Conservation (phyloP, 2,888 invertebrate species). For the Ormyrus thymus region DNA sequence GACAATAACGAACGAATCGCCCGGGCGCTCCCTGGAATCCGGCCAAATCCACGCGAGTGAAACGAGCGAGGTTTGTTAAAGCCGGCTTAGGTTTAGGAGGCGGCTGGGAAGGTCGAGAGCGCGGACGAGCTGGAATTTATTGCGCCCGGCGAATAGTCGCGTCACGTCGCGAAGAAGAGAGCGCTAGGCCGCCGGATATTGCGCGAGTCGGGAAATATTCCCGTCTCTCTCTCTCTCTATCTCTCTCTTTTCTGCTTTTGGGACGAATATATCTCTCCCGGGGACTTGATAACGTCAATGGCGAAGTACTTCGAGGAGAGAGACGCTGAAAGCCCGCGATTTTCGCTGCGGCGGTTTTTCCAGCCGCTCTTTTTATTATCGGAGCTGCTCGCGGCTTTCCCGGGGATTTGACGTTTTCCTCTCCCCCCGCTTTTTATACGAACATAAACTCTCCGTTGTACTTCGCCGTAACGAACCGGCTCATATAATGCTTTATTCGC, state of each 20-base stretch:
- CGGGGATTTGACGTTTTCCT: too few relatives aligned
- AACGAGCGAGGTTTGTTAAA: constrained; percentile 67
- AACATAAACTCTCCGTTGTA: too few relatives aligned
- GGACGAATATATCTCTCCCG: constrained; percentile 26
- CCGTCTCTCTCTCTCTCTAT: neutral
- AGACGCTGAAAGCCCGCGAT: too few relatives aligned
- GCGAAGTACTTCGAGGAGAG: constrained; percentile 3
- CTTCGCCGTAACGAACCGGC: too few relatives aligned
- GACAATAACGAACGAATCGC: constrained; percentile 71
- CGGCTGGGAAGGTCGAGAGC: constrained; percentile 62
- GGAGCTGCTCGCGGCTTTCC: neutral
- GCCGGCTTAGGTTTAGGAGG: constrained; percentile 68
- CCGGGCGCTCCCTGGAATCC: constrained; percentile 62
- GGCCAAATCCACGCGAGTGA: constrained; percentile 67
- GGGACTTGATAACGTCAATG: constrained; percentile 34
- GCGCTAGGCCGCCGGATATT: constrained; percentile 22
- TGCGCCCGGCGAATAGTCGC: constrained; percentile 46
- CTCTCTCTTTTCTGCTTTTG: constrained; percentile 20
- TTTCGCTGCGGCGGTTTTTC: too few relatives aligned
- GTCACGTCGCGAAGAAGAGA: constrained; percentile 42
- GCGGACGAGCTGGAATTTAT: constrained; percentile 48
- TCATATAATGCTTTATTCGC: too few relatives aligned
- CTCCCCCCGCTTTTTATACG: too few relatives aligned
- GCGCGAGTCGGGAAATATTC: constrained; percentile 39
- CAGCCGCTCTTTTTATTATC: too few relatives aligned